These are phyloP conservation scores for Struthidea cinerea DNA, from an alignment of 2,113 vertebrate genomes.

Conservation along the genomic window DNA sequence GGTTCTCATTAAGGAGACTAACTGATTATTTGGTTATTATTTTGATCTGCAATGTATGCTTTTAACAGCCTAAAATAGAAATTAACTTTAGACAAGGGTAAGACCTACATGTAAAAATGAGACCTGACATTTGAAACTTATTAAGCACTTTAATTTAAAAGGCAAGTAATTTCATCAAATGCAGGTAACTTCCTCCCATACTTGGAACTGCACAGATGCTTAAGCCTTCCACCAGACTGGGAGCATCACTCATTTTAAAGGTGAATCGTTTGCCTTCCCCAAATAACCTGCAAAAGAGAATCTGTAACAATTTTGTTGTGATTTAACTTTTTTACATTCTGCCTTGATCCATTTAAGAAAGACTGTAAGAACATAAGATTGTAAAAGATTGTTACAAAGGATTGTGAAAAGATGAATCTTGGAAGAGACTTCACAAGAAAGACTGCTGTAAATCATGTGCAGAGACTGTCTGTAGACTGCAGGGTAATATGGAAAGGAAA, in stretches of 20 bases:
- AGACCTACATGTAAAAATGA: conserved; percentile 5
- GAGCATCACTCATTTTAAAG: not conserved
- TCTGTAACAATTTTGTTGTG: not conserved
- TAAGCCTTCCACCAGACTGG: not conserved
- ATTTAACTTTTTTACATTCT: not conserved
- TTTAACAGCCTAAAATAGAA: not conserved
- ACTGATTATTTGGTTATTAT: conserved; percentile 13
- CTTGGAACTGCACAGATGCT: not conserved
- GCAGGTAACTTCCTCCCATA: not conserved
- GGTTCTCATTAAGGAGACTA: not conserved
- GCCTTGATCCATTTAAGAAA: conserved; percentile 1
- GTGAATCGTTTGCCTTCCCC: not conserved
- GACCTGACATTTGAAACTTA: conserved; percentile 42
- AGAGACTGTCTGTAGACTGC: not conserved
- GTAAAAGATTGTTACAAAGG: not conserved
- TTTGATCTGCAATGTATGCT: conserved; percentile 1
- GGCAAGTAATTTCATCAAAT: not conserved
- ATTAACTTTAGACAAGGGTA: conserved; percentile 4
- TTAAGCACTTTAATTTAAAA: conserved; percentile 30
- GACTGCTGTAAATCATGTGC: not conserved
- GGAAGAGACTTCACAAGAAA: not conserved
- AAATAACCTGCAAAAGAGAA: not conserved
- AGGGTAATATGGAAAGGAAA: not conserved
- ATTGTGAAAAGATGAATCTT: not conserved
- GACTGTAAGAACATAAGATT: not conserved